Conservation (phyloP, 2,797 vertebrate species). For the Oreochromis grahami region DNA sequence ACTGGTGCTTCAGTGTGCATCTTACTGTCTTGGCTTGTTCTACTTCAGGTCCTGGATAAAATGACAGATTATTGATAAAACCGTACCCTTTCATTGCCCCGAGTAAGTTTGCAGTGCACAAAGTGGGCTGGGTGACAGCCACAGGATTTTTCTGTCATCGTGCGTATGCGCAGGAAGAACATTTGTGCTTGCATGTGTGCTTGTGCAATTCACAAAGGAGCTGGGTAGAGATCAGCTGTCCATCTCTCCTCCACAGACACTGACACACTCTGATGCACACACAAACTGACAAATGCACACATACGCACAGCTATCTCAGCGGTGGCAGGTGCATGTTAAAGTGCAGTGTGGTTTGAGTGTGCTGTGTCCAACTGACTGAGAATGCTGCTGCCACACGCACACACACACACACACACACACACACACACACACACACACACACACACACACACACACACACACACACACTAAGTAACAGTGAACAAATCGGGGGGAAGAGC, state of each 20-base stretch:
- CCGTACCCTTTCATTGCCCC: neutral
- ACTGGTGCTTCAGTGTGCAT: neutral
- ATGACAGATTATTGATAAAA: neutral
- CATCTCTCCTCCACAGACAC: neutral
- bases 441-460: neutral
- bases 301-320: constrained; percentile 4
- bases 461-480: neutral
- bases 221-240: constrained; percentile 47
- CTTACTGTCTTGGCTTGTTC: neutral
- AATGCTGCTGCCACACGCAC: neutral
- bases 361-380: constrained; percentile 30
- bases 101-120: neutral
- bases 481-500: neutral
- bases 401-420: neutral
- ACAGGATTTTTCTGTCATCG: neutral
- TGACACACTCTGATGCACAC: neutral
- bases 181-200: neutral
- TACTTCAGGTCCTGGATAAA: neutral
- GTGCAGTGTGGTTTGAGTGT: constrained; percentile 21
- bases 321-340: constrained; percentile 47
- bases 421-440: neutral
- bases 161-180: neutral
- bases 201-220: constrained; percentile 31
- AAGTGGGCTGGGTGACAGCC: neutral
- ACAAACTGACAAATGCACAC: neutral